These are phyloP conservation scores for Uria lomvia DNA, from an alignment of 2,113 vertebrate species.

Conservation along the genomic window DNA sequence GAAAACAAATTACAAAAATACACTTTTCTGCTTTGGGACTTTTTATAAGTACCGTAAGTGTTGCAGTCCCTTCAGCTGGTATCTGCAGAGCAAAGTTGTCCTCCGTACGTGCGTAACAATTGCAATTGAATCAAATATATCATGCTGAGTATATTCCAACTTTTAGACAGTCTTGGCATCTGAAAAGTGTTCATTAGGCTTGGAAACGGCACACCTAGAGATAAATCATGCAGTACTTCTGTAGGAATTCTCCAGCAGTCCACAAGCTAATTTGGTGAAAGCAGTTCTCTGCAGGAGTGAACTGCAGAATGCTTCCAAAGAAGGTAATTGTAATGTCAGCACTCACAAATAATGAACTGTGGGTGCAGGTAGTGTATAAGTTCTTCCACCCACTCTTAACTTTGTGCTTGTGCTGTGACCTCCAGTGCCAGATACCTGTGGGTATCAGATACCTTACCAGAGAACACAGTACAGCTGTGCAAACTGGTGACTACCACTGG, in stretches of 20 bases:
- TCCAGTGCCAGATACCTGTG: background rate
- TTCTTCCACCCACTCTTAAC: background rate
- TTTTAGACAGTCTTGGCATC: background rate
- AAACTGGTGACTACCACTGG: background rate
- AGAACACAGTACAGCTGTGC: no score
- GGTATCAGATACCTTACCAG: background rate
- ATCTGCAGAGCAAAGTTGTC: background rate
- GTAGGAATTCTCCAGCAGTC: background rate
- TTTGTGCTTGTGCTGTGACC: background rate
- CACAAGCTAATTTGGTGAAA: background rate
- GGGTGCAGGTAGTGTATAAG: background rate
- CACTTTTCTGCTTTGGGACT: background rate
- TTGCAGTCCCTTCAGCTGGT: background rate
- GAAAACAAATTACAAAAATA: background rate
- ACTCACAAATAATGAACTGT: background rate
- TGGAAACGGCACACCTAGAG: background rate
- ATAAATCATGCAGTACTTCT: background rate
- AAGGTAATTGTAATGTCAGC: no score
- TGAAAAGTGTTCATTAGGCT: background rate
- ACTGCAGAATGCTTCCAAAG: background rate
- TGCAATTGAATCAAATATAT: background rate
- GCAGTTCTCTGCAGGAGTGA: background rate
- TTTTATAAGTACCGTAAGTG: background rate
- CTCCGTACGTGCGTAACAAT: rapidly evolving
- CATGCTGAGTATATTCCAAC: background rate